A percentile compares a stretch with the other conserved stretches of the same genome.
phyloP scores from a whole-genome alignment of 2,797 vertebrate species.

The Sebastes ruberrimus region DNA sequence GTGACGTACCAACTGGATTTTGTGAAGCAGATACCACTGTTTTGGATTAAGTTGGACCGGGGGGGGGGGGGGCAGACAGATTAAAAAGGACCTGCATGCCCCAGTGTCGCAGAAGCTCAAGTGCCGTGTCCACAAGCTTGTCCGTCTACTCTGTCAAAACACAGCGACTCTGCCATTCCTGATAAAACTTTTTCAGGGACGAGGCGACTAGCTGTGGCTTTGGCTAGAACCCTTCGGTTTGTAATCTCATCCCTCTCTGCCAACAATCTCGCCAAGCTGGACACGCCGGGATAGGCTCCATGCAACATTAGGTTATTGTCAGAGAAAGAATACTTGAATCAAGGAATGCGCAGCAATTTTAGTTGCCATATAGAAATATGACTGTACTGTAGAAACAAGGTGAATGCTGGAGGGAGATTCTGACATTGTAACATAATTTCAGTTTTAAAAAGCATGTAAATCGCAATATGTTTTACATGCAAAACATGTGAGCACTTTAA shows the following conservation, averaged over 20 bases:
- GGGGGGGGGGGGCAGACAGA: background rate
- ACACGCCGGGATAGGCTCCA: constrained; percentile 30
- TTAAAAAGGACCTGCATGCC: constrained; percentile 29
- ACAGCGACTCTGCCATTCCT: constrained; percentile 41
- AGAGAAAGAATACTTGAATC: background rate
- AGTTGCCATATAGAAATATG: background rate
- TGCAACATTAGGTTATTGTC: background rate
- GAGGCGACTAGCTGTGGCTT: constrained; percentile 32
- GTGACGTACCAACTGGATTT: background rate
- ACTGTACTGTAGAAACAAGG: background rate
- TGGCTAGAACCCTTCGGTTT: constrained; percentile 35
- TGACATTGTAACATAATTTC: background rate
- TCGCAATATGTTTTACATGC: background rate
- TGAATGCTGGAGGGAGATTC: background rate
- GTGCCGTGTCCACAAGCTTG: constrained; percentile 43
- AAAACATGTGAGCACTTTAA: constrained; percentile 2
- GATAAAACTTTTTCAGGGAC: constrained; percentile 49
- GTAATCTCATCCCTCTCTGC: constrained; percentile 38
- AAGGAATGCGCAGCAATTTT: background rate
- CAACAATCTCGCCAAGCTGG: constrained; percentile 30
- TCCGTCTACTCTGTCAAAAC: constrained; percentile 54
- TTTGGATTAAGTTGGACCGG: constrained; percentile 3
- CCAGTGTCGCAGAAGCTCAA: constrained; percentile 3
- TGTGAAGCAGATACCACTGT: background rate
- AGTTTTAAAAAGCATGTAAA: background rate